These are phyloP conservation scores for Hecatera dysodea DNA, from an alignment of 2,888 invertebrate species.

Conservation along the genomic window DNA sequence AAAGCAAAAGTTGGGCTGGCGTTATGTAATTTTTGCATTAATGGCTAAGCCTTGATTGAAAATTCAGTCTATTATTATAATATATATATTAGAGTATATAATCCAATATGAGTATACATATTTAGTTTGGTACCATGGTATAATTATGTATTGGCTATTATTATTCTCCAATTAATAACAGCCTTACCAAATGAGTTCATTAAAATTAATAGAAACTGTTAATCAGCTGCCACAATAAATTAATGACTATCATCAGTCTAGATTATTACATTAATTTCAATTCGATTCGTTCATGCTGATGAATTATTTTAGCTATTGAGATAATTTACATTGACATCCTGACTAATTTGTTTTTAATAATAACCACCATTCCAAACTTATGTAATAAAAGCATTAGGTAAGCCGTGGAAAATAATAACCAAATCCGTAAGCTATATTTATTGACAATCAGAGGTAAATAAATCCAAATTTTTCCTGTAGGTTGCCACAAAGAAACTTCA, in stretches of 20 bases:
- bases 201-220: slow-evolving; percentile 10
- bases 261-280: slow-evolving; percentile 35
- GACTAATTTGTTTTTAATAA: background rate
- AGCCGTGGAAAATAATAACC: background rate
- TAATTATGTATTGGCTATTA: background rate
- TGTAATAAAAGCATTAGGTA: too few relatives aligned
- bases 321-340: background rate
- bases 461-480: background rate
- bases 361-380: too few relatives aligned
- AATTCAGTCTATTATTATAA: too few relatives aligned
- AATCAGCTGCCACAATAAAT: slow-evolving; percentile 25
- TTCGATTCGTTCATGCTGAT: slow-evolving; percentile 1
- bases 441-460: background rate
- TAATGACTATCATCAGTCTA: slow-evolving; percentile 23
- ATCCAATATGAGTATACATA: background rate
- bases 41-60: background rate
- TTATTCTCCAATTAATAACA: background rate
- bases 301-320: background rate
- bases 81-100: background rate
- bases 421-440: background rate
- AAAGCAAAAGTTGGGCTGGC: slow-evolving; percentile 14
- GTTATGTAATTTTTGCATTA: slow-evolving; percentile 1
- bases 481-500: slow-evolving; percentile 1
- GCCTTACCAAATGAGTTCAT: slow-evolving; percentile 13
- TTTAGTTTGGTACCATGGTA: background rate